Evolutionary conservation across 2,113 vertebrate species (phyloP), one percentile per base, ranked within the genome.

Genomic region (Cyanoderma ruficeps): DNA sequence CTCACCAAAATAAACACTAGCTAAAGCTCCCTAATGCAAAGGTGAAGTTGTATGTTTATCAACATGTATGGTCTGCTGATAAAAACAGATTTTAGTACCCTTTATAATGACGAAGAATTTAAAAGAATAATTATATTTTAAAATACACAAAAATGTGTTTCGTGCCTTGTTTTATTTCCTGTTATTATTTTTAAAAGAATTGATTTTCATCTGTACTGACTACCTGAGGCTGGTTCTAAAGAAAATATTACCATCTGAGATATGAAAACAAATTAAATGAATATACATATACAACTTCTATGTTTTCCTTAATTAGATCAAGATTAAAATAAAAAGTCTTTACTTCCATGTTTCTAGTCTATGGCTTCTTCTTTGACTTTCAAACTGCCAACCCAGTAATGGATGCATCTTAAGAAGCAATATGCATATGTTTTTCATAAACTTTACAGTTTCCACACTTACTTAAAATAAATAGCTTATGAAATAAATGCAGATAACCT

Each of bases 381-480:
- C 49, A 83, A 59, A 63, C 28, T 88, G 64, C 13, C 42, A 83
- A 53, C 15, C 0, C 15, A 55, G 30, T 70, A 90, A 83, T 8
- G 13, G 10, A 33, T 56, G 42, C 30, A 74, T 80, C 52, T 59
- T 86, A 77, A 80, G 42, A 80, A 93, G 41, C 52, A 93, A 74
- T 53, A 83, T 50, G 35, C 42, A 35, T 61, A 35, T 85, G 50
- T 67, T 90, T 92, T 93, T 79, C 75, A 91, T 91, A 65, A 6
- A 50, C 30, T 91, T 90, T 80, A 30, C 31, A 72, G 28, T 85
- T 75, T 90, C 53, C 61, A 87, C 39, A 82, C 46, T 60, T 91
- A 90, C 60, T 94, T 94, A 87, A 94, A 94, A 78, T 70, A 93
- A 75, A 85, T 69, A 89, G 39, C 28, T 96, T 96, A 93, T 70